Evolutionary conservation across 1,140 invertebrate species (phyloP), one percentile per base, ranked within the genome.

Genomic region (Drosophila lacertosa): DNA sequence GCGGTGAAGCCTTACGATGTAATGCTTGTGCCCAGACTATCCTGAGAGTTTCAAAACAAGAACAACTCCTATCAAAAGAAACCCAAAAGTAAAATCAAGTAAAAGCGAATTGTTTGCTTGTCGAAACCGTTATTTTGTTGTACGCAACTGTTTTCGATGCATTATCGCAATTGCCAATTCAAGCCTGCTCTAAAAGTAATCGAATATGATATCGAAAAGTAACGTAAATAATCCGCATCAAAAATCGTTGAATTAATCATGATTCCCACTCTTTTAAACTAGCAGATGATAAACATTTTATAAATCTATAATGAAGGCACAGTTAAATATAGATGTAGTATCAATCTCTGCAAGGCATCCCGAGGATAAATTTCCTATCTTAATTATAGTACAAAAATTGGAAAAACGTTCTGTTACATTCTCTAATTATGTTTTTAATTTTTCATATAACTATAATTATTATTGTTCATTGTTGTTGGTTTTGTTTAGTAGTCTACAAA

Each of bases 1-100:
- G 93, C 94, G 4, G 94, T 95, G 1, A 93, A 94, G 39, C 95
- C 95, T 2, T 97, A 94, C 64, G 93, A 94, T 72, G 95, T 94
- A 29, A 91, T 94, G 65, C 16, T 90, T 42, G 92, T 96, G 6
- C 47, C 89, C 3, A 59, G 80, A 37, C 13, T 26, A 7, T 26
- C n/a, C 44, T 45, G n/a, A 45, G 32, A n/a, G n/a, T 11, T 35
- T 1, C 11, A 9, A 35, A 35, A 35, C 45, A 44, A n/a, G 18
- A 1, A 5, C 11, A 44, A 6, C 10, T 44, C n/a, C n/a, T 2
- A 44, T 4, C 32, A n/a, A n/a, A 33, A 10, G 13, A 39, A 0
- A 5, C 5, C 4, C n/a, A 7, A 1, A 40, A 40, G 9, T 5
- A 16, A 3, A 29, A 48, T 29, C 18, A 22, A 10, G 42, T 22